These are phyloP conservation scores for Scylla paramamosain DNA, from an alignment of 1,140 invertebrate species.

Conservation along the genomic window DNA sequence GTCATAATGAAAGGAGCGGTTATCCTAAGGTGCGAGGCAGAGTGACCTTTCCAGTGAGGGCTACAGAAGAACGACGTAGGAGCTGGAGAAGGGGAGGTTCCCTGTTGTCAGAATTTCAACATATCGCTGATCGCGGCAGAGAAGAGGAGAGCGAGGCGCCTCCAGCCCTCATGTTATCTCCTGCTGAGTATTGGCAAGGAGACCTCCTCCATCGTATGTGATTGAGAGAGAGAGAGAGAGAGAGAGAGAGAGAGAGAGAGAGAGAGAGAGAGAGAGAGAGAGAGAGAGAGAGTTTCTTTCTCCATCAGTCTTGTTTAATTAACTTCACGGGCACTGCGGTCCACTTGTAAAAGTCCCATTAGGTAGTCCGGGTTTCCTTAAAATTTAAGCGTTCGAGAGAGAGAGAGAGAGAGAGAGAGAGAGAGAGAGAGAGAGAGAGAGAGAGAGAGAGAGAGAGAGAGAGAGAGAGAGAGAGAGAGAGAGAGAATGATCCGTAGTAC, in stretches of 20 bases:
- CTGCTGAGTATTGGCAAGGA: background rate
- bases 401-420: constrained; percentile 51
- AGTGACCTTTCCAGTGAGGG: no score
- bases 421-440: constrained; percentile 41
- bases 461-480: background rate
- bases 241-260: no score
- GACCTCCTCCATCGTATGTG: background rate
- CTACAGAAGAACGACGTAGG: background rate
- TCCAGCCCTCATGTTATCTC: background rate
- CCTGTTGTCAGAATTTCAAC: no score
- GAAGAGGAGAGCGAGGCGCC: background rate
- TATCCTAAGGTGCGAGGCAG: no score
- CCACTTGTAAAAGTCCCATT: no score
- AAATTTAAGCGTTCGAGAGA: background rate
- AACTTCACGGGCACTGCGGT: no score
- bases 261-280: no score
- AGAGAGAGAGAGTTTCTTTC: no score
- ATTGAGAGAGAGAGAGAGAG: no score
- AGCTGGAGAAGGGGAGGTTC: background rate
- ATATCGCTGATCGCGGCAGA: background rate
- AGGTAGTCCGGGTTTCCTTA: no score
- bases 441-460: background rate
- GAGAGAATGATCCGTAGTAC: background rate
- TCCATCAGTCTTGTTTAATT: no score
- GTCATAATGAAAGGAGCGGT: no score